A percentile compares a stretch with the other conserved stretches of the same genome.
phyloP scores from a whole-genome alignment of 35 echinoderm and acorn worm species.

The Heliocidaris tuberculata region DNA sequence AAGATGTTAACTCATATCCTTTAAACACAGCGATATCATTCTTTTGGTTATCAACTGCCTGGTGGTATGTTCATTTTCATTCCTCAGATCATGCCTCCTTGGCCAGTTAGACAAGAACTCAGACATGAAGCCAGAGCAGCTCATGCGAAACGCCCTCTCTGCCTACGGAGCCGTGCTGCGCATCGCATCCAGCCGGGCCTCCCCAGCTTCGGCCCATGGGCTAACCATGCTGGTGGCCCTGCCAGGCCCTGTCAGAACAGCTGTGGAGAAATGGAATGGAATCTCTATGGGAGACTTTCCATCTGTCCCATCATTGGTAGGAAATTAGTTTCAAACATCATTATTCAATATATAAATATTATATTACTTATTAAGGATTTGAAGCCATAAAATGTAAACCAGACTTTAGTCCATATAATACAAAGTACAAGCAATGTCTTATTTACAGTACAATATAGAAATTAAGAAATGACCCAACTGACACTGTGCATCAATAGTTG shows the following conservation, averaged over 20 bases:
- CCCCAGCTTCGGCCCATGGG: conserved; percentile 50
- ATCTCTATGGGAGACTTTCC: conserved; percentile 57
- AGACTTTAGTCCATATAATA: not conserved
- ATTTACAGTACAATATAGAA: too few relatives aligned
- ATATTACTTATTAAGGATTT: not conserved
- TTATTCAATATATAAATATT: not conserved
- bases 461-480: too few relatives aligned
- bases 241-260: conserved; percentile 63
- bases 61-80: not conserved
- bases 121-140: conserved; percentile 56
- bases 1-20: too few relatives aligned
- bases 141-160: conserved; percentile 47
- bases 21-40: too few relatives aligned
- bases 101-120: conserved; percentile 72
- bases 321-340: not conserved
- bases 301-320: conserved; percentile 58
- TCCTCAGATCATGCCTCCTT: conserved; percentile 76
- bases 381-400: not conserved
- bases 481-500: too few relatives aligned
- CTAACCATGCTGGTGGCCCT: conserved; percentile 56
- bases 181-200: conserved; percentile 65
- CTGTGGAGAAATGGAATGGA: conserved; percentile 89
- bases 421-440: not conserved
- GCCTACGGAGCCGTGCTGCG: conserved; percentile 78
- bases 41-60: too few relatives aligned